A percentile compares a stretch with the other conserved stretches of the same genome.
phyloP scores from a whole-genome alignment of 2,888 invertebrate species.

The Acanthosepion lycidas region DNA sequence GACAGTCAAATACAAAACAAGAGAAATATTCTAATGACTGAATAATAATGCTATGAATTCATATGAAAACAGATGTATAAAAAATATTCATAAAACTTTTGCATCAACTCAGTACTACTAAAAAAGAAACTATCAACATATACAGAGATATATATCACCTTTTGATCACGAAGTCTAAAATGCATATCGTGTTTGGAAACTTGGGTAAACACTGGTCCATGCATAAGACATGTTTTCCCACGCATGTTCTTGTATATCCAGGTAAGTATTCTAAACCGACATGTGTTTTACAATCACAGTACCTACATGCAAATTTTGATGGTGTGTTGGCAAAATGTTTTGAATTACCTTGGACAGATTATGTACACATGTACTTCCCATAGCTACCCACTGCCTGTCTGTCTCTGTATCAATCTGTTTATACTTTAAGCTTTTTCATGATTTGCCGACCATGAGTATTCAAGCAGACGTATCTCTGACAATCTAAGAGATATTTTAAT shows the following conservation, averaged over 20 bases:
- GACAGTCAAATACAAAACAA: no score
- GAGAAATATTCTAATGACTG: no score
- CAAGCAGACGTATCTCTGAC: slow-evolving; percentile 1
- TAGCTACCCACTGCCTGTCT: not conserved
- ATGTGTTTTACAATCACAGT: not conserved
- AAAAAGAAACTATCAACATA: no score
- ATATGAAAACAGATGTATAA: no score
- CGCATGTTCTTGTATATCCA: not conserved
- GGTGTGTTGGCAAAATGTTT: slow-evolving; percentile 8
- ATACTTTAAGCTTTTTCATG: slow-evolving; percentile 3
- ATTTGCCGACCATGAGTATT: not conserved
- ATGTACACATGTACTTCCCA: not conserved
- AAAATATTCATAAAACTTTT: no score
- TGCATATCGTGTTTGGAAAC: not conserved
- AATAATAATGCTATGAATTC: no score
- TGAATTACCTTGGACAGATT: not conserved
- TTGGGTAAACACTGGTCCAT: not conserved
- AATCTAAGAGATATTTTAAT: not conserved
- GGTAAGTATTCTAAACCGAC: not conserved
- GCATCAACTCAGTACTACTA: no score
- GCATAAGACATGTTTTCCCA: not conserved
- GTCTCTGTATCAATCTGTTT: not conserved
- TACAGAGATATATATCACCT: no score
- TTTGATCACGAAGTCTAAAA: no score
- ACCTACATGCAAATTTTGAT: not conserved